phyloP scores from a whole-genome alignment of 2,113 vertebrate species.

The Macquaria australasica region DNA sequence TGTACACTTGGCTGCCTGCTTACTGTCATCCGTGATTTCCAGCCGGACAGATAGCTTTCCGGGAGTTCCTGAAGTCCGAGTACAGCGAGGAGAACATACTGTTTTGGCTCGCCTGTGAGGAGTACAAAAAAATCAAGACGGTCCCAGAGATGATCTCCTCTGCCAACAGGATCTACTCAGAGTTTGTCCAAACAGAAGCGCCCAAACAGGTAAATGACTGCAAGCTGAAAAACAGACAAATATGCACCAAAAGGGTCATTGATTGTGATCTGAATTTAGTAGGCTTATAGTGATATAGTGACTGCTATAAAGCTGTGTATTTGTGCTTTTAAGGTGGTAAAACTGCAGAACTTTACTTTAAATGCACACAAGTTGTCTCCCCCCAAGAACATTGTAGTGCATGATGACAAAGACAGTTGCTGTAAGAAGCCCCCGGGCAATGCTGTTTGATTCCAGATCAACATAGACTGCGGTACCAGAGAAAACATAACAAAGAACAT shows the following conservation, averaged over 20 bases:
- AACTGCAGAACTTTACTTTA: background rate
- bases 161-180: slow-evolving; percentile 93
- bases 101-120: slow-evolving; percentile 95
- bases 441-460: slow-evolving; percentile 87
- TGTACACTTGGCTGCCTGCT: background rate
- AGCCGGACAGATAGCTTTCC: slow-evolving; percentile 93
- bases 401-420: slow-evolving; percentile 14
- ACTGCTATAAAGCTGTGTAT: background rate
- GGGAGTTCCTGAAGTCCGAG: slow-evolving; percentile 92
- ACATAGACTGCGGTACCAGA: slow-evolving; percentile 93
- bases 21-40: slow-evolving; percentile 39
- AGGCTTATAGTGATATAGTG: background rate
- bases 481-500: slow-evolving; percentile 92
- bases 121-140: slow-evolving; percentile 92
- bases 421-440: slow-evolving; percentile 19
- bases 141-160: slow-evolving; percentile 87
- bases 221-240: background rate
- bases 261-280: background rate
- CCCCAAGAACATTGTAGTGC: background rate
- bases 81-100: slow-evolving; percentile 98
- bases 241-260: background rate
- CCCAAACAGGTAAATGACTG: slow-evolving; percentile 91
- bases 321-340: background rate
- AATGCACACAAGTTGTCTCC: background rate
- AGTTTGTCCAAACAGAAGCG: slow-evolving; percentile 93